A percentile compares a stretch with the other conserved stretches of the same genome.
Evolutionary conservation across 2,797 vertebrate species (phyloP).

Genomic region (Cirrhinus molitorella): DNA sequence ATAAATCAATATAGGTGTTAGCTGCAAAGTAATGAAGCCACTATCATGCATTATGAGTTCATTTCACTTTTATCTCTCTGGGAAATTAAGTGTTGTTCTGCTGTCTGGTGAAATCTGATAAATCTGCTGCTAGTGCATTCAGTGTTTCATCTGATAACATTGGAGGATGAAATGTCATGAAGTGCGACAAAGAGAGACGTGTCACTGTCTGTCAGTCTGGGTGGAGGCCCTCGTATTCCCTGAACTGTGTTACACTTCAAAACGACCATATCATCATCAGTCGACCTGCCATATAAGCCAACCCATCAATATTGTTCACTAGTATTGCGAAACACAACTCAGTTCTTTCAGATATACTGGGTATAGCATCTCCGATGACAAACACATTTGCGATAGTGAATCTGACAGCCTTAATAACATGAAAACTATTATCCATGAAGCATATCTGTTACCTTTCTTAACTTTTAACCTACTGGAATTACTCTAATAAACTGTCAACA

Average conservation of each 20-base stretch:
- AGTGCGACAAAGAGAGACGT: background rate
- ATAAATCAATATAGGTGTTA: background rate
- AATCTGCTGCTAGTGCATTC: background rate
- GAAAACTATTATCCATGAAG: background rate
- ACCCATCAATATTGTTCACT: background rate
- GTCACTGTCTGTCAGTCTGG: constrained; percentile 8
- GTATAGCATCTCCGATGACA: background rate
- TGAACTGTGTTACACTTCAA: background rate
- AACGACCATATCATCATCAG: background rate
- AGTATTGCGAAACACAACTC: background rate
- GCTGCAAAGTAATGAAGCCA: no score
- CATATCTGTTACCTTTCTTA: background rate
- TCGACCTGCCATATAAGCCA: background rate
- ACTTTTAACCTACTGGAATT: background rate
- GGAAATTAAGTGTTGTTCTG: background rate
- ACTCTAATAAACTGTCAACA: background rate
- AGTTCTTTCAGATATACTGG: background rate
- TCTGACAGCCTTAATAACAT: background rate
- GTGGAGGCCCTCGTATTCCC: constrained; percentile 11
- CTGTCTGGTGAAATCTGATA: background rate
- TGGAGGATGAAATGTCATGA: background rate
- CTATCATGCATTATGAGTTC: background rate
- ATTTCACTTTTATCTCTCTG: background rate
- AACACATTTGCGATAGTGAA: background rate
- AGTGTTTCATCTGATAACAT: constrained; percentile 1